Evolutionary conservation across 2,797 vertebrate genomes (phyloP), one percentile per base, ranked within the genome.

Genomic region (Pangasius djambal): DNA sequence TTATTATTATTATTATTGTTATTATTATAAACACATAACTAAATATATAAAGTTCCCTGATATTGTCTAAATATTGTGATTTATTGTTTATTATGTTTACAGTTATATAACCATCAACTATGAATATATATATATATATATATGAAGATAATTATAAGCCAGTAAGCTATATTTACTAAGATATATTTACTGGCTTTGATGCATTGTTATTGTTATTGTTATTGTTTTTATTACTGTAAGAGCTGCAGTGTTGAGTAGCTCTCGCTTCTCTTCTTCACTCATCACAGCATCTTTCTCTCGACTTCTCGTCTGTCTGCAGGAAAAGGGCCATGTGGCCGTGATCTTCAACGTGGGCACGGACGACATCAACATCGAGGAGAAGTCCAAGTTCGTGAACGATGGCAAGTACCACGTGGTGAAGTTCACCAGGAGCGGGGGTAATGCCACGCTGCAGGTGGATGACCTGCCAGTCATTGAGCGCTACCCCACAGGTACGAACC

Each of bases 401-500:
- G 98, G 98, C 91, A 99, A 99, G 95, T 99, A 99, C 97, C 98
- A 99, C 91, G 97, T 99, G 96, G 98, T 99, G 93, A 98, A 98
- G 95, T 99, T 99, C 96, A 99, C 98, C 1, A 95, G 98, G 95
- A 99, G 98, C 93, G 98, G 98, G 74, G 98, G 98, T 95, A 99
- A 99, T 94, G 98, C 98, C 96, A 99, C 98, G 13, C 97, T 99
- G 92, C 98, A 99, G 97, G 97, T 99, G 97, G 98, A 99, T 97
- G 98, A 98, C 97, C 98, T 98, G 95, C 98, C 98, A 2, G 96
- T 99, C 95, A 99, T 99, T 91, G 98, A 99, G 95, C 98, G 98
- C 88, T 99, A 98, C 93, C 98, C 98, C 90, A 98, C 98, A 98
- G 98, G 98, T 99, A 97, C 98, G 97, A 94, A 91, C 89, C 89